Conservation (phyloP, 2,797 vertebrate species). For the Fistularia tabacaria region DNA sequence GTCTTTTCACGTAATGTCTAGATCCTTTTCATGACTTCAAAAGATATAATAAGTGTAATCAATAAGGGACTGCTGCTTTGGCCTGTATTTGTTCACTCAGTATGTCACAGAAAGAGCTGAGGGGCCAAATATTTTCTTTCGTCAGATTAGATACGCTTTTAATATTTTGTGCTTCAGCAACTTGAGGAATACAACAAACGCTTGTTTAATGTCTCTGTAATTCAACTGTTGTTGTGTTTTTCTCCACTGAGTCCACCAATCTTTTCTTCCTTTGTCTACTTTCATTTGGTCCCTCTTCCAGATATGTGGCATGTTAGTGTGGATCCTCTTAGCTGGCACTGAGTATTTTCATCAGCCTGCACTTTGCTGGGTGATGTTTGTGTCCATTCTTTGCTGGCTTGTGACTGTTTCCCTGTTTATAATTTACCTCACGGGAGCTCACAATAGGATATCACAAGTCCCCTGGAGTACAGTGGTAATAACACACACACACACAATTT, state of each 20-base stretch:
- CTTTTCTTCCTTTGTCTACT: neutral
- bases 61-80: neutral
- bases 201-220: no score
- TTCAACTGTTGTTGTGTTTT: neutral
- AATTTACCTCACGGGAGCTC: slow-evolving; percentile 82
- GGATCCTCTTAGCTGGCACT: slow-evolving; percentile 88
- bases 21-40: neutral
- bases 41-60: neutral
- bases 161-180: neutral
- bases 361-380: slow-evolving; percentile 90
- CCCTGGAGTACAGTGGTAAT: slow-evolving; percentile 85
- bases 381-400: slow-evolving; percentile 86
- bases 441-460: slow-evolving; percentile 81
- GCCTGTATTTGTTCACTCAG: neutral
- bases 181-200: neutral
- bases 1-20: neutral
- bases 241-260: neutral
- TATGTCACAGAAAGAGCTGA: neutral
- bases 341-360: slow-evolving; percentile 82
- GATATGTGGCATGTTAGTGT: slow-evolving; percentile 87
- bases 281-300: slow-evolving; percentile 61
- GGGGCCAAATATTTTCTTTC: neutral
- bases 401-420: slow-evolving; percentile 85
- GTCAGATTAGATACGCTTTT: neutral
- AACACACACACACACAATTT: slow-evolving; percentile 3